A percentile compares a stretch with the other conserved stretches of the same genome.
Evolutionary conservation across 2,113 vertebrate species (phyloP).

Genomic region (Malurus cyaneus): DNA sequence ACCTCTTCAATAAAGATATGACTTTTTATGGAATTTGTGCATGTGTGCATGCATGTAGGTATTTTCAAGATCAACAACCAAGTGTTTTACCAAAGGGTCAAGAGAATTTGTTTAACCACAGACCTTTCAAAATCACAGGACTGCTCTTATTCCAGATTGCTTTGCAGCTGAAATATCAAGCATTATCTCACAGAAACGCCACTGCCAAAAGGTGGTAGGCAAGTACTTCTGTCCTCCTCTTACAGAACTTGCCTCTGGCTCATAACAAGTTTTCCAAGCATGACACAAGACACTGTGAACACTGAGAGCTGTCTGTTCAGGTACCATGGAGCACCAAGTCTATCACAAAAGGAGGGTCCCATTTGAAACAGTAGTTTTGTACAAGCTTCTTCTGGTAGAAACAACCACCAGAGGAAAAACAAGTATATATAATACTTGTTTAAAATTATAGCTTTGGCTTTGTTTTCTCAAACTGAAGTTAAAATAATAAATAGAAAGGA

Average conservation of each 20-base stretch:
- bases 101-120: background rate
- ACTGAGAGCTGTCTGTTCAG: background rate
- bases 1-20: fast-evolving
- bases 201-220: background rate
- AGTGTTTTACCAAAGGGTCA: background rate
- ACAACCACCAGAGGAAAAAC: background rate
- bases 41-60: fast-evolving
- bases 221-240: background rate
- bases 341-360: background rate
- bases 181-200: background rate
- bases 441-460: background rate
- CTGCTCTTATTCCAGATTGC: background rate
- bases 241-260: background rate
- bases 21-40: background rate
- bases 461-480: background rate
- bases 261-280: background rate
- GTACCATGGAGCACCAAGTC: background rate
- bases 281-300: background rate
- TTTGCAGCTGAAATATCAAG: background rate
- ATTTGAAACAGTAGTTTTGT: background rate
- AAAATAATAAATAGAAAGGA: background rate
- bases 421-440: background rate
- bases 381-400: background rate
- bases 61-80: background rate
- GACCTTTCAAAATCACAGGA: background rate